Percentiles rank a stretch among this genome's conserved stretches.
phyloP scores from a whole-genome alignment of 2,888 invertebrate genomes.

The Microdon myrmicae region DNA sequence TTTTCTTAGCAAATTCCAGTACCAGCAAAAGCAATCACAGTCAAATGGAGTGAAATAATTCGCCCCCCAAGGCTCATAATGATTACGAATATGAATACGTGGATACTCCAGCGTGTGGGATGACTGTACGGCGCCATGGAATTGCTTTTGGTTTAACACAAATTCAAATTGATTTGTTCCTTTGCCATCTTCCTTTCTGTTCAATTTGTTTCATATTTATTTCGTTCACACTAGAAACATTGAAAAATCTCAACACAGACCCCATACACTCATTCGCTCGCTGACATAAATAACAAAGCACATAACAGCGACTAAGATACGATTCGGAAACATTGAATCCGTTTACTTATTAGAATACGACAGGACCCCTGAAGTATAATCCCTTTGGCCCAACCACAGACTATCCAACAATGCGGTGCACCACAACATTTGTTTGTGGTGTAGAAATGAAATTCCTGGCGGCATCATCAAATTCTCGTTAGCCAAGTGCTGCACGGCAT shows the following conservation, averaged over 20 bases:
- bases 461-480: slow-evolving; percentile 61
- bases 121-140: slow-evolving; percentile 24
- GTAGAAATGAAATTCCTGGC: slow-evolving; percentile 53
- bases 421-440: slow-evolving; percentile 21
- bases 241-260: no score
- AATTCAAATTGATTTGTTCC: no score
- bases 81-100: not conserved
- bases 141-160: no score
- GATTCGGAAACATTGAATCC: slow-evolving; percentile 42
- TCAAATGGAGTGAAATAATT: slow-evolving; percentile 37
- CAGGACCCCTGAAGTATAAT: slow-evolving; percentile 39
- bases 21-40: slow-evolving; percentile 29
- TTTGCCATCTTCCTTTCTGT: no score
- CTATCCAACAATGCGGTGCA: slow-evolving; percentile 45
- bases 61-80: slow-evolving; percentile 3
- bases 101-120: not conserved
- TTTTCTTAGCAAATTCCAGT: slow-evolving; percentile 26
- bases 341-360: slow-evolving; percentile 44
- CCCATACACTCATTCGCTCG: no score
- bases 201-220: no score
- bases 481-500: slow-evolving; percentile 47
- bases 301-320: slow-evolving; percentile 7
- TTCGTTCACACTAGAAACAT: no score
- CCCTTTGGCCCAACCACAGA: slow-evolving; percentile 25
- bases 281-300: not conserved